Evolutionary conservation across 2,113 vertebrate species (phyloP).

Genomic region (Amphilophus citrinellus): DNA sequence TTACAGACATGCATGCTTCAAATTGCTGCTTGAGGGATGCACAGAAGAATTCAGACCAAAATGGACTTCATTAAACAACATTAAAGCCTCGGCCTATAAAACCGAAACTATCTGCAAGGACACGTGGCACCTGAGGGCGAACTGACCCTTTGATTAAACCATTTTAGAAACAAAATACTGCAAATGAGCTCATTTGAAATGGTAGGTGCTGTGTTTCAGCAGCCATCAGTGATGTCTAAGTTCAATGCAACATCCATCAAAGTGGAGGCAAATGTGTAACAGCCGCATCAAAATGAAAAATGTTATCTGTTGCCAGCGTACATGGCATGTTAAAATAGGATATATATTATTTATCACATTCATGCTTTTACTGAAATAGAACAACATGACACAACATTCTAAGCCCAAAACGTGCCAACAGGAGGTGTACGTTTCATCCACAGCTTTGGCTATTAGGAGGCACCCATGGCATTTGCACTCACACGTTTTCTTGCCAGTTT

Average conservation of each 20-base stretch:
- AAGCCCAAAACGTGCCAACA: slow-evolving; percentile 11
- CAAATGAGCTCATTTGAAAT: slow-evolving; percentile 16
- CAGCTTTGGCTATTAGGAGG: slow-evolving; percentile 11
- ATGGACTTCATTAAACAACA: background rate
- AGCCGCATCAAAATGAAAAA: slow-evolving; percentile 9
- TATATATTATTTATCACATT: slow-evolving; percentile 30
- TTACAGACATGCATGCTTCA: background rate
- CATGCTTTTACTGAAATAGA: slow-evolving; percentile 9
- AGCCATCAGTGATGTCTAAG: slow-evolving; percentile 1
- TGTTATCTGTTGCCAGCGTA: slow-evolving; percentile 2
- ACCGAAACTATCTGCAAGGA: background rate
- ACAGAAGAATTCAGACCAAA: background rate
- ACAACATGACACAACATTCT: slow-evolving; percentile 18
- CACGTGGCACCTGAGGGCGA: background rate
- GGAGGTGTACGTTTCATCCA: slow-evolving; percentile 1
- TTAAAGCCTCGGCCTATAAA: slow-evolving; percentile 3
- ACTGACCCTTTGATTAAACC: slow-evolving; percentile 22
- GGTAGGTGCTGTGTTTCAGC: background rate
- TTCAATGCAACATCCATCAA: slow-evolving; percentile 12
- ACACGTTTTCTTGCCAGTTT: background rate
- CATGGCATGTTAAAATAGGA: slow-evolving; percentile 17
- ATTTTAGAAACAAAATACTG: slow-evolving; percentile 26
- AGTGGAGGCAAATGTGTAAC: background rate
- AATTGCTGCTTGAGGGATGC: background rate
- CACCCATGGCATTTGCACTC: slow-evolving; percentile 12